A percentile compares a stretch with the other conserved stretches of the same genome.
Conservation (phyloP, 2,888 invertebrate genomes). For the Caenorhabditis macrosperma region DNA sequence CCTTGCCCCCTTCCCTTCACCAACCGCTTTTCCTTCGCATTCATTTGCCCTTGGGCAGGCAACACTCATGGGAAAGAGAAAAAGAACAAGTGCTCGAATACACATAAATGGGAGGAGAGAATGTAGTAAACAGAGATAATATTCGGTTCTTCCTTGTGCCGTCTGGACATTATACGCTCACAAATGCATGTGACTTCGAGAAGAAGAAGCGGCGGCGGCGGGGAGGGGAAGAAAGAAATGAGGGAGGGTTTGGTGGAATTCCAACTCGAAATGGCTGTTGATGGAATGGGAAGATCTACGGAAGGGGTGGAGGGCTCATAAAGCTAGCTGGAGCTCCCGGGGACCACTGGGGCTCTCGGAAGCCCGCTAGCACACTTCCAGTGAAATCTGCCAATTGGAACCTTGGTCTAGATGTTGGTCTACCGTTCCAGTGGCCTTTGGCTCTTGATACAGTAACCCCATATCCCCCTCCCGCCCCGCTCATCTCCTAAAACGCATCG, state of each 20-base stretch:
- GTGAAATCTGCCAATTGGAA: no score
- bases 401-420: no score
- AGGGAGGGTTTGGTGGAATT: no score
- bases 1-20: background rate
- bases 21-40: background rate
- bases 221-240: background rate
- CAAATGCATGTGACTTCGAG: slow-evolving; percentile 32
- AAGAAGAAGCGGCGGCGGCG: background rate
- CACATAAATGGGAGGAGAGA: slow-evolving; percentile 1
- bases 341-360: no score
- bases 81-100: background rate
- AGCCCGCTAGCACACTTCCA: no score
- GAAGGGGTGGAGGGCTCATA: no score
- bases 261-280: background rate
- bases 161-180: slow-evolving; percentile 20
- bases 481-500: no score
- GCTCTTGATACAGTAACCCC: no score
- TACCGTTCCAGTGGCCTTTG: no score
- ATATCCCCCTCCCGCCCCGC: no score
- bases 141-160: background rate
- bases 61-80: background rate
- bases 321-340: no score
- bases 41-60: slow-evolving; percentile 19
- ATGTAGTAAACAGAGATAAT: slow-evolving; percentile 35
- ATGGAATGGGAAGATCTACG: background rate